phyloP scores from a whole-genome alignment of 2,113 vertebrate genomes.

The Melanotaenia duboulayi region DNA sequence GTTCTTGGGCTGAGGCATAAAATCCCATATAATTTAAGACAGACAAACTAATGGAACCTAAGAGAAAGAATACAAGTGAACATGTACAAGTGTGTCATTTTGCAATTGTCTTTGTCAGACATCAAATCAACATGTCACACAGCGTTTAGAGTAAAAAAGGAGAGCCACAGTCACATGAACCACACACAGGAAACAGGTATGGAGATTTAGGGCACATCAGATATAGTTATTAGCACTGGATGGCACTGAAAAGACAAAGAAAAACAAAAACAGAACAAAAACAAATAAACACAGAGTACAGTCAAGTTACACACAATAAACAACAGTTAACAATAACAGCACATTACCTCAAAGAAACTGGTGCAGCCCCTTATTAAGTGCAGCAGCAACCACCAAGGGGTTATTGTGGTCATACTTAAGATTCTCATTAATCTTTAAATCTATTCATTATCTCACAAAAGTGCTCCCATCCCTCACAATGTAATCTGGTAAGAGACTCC shows the following conservation, averaged over 20 bases:
- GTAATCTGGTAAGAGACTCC: background rate
- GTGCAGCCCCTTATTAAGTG: conserved; percentile 52
- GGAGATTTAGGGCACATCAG: conserved; percentile 71
- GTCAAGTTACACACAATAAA: conserved; percentile 74
- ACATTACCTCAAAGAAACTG: conserved; percentile 72
- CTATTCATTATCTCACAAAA: background rate
- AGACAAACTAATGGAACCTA: conserved; percentile 99
- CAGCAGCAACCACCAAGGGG: conserved; percentile 33
- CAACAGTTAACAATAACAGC: conserved; percentile 63
- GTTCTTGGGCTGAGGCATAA: conserved; percentile 88
- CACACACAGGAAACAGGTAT: conserved; percentile 69
- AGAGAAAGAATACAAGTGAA: conserved; percentile 99
- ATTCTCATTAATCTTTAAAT: background rate
- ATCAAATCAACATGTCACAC: conserved; percentile 68
- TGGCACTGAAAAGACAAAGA: conserved; percentile 81
- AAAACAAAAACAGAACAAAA: background rate
- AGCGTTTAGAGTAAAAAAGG: conserved; percentile 71
- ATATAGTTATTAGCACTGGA: conserved; percentile 78
- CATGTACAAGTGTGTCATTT: conserved; percentile 85
- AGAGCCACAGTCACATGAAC: conserved; percentile 79
- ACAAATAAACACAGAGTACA: conserved; percentile 63
- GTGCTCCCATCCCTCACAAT: background rate
- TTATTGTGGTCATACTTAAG: conserved; percentile 26
- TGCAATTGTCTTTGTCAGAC: conserved; percentile 65
- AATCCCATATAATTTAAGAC: conserved; percentile 98